Evolutionary conservation across 2,888 invertebrate species (phyloP), one percentile per base, ranked within the genome.

Genomic region (Endomychus coccineus): DNA sequence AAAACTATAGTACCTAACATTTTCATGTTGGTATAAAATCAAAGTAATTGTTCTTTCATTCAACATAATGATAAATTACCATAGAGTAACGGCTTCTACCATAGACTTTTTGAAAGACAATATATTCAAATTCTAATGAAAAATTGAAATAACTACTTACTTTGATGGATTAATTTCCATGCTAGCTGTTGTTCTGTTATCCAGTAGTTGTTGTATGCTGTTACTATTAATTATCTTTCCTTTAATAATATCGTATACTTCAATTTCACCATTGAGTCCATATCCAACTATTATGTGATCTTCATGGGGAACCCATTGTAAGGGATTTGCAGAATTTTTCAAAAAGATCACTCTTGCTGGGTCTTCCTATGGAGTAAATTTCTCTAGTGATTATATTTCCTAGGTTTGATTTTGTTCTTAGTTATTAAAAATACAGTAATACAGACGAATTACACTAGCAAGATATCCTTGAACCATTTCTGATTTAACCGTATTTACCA

Each of bases 331-430:
- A 7, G 50, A 44, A 27, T 50, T 46, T 40, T 61, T 53, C 5
- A 55, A 31, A 35, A 61, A 62, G 33, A 67, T 62, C 3, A 65
- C 48, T 46, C 62, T 56, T 1, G 62, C 62, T 10, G 65, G 62
- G 25, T 59, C 59, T 31, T 62, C 61, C 63, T 64, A 42, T 22
- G 56, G 46, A 29, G 11, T 28, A 23, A 21, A 27, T 6, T 9
- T 9, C 9, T 25, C 12, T 25, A 25, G 5, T 25, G 27, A 9
- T 7, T 7, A 19, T 19, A 12, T 29, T 30, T 17, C 10, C 27
- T 27, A 7, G 7, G 10, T 7, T 9, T 10, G 7, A 7, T 10
- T 27, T 9, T 27, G 7, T 12, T 10, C 6, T n/a, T 7, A 6
- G 6, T 27, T 10, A 27, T 27, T 27, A 27, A 27, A 10, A 10